These are phyloP conservation scores for Otocyon megalotis DNA, from an alignment of 2,113 vertebrate species.

Conservation along the genomic window DNA sequence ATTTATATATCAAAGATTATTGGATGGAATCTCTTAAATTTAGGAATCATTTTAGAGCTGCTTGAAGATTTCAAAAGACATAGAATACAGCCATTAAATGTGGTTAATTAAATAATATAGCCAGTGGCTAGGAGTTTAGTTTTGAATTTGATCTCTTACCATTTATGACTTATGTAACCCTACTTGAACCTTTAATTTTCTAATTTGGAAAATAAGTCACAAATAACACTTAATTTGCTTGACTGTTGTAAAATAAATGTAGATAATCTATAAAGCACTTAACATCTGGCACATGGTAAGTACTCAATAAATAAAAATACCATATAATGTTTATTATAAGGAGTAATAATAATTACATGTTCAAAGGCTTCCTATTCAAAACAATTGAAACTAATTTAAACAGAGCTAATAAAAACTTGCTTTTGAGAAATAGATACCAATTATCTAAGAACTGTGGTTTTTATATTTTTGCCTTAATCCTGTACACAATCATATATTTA, in stretches of 20 bases:
- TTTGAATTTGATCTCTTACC: background rate
- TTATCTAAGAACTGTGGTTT: background rate
- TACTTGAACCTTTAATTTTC: background rate
- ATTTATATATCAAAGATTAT: background rate
- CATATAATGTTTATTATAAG: background rate
- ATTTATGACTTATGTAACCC: background rate
- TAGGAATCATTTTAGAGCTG: background rate
- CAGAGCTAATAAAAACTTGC: background rate
- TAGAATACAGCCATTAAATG: background rate
- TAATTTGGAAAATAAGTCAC: background rate
- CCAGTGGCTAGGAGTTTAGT: background rate
- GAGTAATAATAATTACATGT: background rate
- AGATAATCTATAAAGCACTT: background rate
- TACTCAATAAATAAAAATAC: background rate
- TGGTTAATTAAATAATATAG: background rate
- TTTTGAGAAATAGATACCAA: background rate
- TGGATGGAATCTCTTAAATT: background rate
- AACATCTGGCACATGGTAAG: background rate
- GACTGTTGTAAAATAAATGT: conserved; percentile 6
- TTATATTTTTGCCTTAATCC: background rate
- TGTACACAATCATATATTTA: background rate
- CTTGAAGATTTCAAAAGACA: background rate
- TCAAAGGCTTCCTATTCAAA: background rate
- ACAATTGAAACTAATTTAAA: background rate
- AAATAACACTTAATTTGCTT: background rate